Conservation (phyloP, 2,797 vertebrate species). For the Phrynocephalus forsythii region DNA sequence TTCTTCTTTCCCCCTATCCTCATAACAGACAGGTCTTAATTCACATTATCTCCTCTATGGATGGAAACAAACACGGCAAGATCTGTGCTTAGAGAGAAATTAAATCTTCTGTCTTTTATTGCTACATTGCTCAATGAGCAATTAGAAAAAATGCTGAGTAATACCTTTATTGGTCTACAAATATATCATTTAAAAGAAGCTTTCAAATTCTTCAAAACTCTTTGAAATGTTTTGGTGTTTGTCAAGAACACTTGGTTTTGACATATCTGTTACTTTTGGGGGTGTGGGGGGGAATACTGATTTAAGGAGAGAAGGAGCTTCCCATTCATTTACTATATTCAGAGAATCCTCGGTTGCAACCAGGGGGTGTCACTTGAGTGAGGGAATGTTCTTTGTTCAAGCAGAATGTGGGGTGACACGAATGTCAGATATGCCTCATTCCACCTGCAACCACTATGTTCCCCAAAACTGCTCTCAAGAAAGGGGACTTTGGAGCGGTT, state of each 20-base stretch:
- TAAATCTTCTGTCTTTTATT: neutral
- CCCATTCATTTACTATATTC: neutral
- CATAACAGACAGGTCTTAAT: neutral
- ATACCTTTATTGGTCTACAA: no score
- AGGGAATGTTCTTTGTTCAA: neutral
- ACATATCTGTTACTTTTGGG: conserved; percentile 49
- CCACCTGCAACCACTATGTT: neutral
- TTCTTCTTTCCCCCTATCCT: no score
- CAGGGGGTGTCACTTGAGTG: neutral
- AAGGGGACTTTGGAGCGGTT: neutral
- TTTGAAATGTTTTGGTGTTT: neutral
- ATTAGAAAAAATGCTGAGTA: neutral
- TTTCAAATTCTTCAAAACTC: no score
- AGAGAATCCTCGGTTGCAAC: conserved; percentile 33
- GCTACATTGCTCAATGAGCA: neutral
- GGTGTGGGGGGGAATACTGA: neutral
- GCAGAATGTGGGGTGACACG: neutral
- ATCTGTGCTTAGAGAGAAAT: neutral
- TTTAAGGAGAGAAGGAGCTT: neutral
- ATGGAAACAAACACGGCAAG: neutral
- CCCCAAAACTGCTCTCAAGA: neutral
- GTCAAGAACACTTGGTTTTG: neutral
- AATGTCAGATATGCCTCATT: neutral
- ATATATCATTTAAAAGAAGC: no score
- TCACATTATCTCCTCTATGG: neutral